phyloP scores from a whole-genome alignment of 1,140 invertebrate genomes.

The Drosophila nigromelanica region DNA sequence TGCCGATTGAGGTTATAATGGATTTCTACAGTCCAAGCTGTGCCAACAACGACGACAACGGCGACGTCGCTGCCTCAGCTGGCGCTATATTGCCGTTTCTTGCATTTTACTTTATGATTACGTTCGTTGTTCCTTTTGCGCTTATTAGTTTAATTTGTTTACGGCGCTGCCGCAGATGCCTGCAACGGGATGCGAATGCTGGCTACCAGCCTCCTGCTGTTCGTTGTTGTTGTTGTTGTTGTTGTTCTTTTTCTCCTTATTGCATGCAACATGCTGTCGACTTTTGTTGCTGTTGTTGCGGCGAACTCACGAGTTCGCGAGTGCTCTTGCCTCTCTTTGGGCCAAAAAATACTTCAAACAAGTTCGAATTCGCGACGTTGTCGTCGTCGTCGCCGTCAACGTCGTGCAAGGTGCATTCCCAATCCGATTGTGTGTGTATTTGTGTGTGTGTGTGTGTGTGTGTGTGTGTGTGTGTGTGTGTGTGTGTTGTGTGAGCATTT shows the following conservation, averaged over 20 bases:
- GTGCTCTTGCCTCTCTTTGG: conserved; percentile 23
- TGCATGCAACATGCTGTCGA: conserved; percentile 73
- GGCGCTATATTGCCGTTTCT: conserved; percentile 32
- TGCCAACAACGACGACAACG: conserved; percentile 33
- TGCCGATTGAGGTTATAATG: conserved; percentile 82
- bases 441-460: conserved; percentile 25
- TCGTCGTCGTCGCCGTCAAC: conserved; percentile 12
- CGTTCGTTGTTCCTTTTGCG: conserved; percentile 68
- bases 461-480: conserved; percentile 23
- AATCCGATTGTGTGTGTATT: conserved; percentile 23
- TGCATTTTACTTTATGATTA: conserved; percentile 56
- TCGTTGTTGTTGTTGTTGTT: no score
- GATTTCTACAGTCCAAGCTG: conserved; percentile 80
- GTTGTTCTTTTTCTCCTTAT: conserved; percentile 46
- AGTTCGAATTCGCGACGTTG: conserved; percentile 77
- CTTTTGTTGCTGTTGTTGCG: conserved; percentile 41
- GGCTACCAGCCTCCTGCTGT: conserved; percentile 29
- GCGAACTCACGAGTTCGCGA: conserved; percentile 36
- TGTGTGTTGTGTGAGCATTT: conserved; percentile 24
- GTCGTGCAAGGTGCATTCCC: conserved; percentile 66
- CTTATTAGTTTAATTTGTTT: conserved; percentile 81
- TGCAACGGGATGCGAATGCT: conserved; percentile 38
- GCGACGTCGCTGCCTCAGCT: conserved; percentile 38
- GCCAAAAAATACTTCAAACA: conserved; percentile 67
- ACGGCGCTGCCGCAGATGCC: conserved; percentile 37